A percentile compares a stretch with the other conserved stretches of the same genome.
These are phyloP conservation scores for Epinephelus coioides DNA, from an alignment of 2,797 vertebrate species.

Conservation along the genomic window DNA sequence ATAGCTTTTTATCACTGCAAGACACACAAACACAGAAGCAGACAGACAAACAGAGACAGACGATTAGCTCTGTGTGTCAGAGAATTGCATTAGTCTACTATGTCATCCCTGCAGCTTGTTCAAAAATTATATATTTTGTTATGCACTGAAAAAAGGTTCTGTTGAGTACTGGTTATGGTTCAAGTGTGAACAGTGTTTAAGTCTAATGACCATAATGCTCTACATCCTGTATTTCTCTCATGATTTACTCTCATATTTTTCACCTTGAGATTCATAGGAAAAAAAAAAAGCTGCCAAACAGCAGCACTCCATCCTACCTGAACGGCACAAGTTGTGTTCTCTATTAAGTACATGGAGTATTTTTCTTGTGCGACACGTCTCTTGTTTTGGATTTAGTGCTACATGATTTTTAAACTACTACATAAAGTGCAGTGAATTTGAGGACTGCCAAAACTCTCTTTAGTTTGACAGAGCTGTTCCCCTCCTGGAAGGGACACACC, in stretches of 20 bases:
- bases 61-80: too few relatives aligned
- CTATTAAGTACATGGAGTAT: background rate
- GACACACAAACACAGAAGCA: too few relatives aligned
- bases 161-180: too few relatives aligned
- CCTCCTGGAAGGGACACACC: background rate
- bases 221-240: background rate
- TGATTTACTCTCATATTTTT: background rate
- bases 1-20: too few relatives aligned
- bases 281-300: background rate
- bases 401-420: background rate
- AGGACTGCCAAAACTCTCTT: background rate
- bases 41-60: too few relatives aligned
- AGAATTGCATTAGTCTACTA: too few relatives aligned
- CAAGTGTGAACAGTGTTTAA: too few relatives aligned
- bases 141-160: too few relatives aligned
- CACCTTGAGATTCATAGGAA: background rate
- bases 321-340: background rate
- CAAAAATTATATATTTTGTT: too few relatives aligned
- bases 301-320: background rate
- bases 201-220: background rate
- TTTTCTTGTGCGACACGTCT: background rate
- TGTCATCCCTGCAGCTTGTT: too few relatives aligned
- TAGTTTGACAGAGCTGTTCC: background rate
- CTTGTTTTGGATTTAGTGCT: slow-evolving; percentile 5
- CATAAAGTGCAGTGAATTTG: background rate